These are phyloP conservation scores for Latheticus oryzae DNA, from an alignment of 2,888 invertebrate species.

Conservation along the genomic window DNA sequence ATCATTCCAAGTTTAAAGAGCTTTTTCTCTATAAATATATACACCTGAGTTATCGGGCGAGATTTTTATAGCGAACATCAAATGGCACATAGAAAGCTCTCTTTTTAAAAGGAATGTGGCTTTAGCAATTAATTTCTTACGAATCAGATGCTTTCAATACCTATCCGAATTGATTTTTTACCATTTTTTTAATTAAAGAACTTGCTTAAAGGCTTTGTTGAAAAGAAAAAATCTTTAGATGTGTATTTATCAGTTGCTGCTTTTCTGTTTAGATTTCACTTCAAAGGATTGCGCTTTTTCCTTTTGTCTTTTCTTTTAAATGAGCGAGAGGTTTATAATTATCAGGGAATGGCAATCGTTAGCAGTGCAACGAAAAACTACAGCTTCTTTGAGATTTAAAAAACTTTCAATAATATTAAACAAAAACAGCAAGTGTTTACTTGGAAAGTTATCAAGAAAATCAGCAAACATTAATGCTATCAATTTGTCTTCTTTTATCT, in stretches of 20 bases:
- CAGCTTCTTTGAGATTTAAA: too few species aligned
- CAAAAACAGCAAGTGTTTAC: too few species aligned
- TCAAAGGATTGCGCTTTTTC: constrained; percentile 58
- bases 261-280: constrained; percentile 55
- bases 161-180: constrained; percentile 58
- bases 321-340: constrained; percentile 39
- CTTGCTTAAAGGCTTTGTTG: constrained; percentile 46
- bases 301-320: constrained; percentile 54
- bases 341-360: constrained; percentile 19
- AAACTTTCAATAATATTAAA: too few species aligned
- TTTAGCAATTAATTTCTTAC: constrained; percentile 61
- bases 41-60: not conserved
- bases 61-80: constrained; percentile 36
- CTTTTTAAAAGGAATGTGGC: constrained; percentile 27
- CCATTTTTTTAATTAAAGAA: constrained; percentile 60
- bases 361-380: too few species aligned
- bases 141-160: constrained; percentile 61
- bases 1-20: constrained; percentile 15
- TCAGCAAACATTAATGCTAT: too few species aligned
- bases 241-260: constrained; percentile 57
- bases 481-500: too few species aligned
- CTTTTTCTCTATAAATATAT: constrained; percentile 10
- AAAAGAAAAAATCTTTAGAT: constrained; percentile 42
- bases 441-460: too few species aligned
- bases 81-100: constrained; percentile 28